phyloP scores from a whole-genome alignment of 2,888 invertebrate species.

The Parnassius glacialis region DNA sequence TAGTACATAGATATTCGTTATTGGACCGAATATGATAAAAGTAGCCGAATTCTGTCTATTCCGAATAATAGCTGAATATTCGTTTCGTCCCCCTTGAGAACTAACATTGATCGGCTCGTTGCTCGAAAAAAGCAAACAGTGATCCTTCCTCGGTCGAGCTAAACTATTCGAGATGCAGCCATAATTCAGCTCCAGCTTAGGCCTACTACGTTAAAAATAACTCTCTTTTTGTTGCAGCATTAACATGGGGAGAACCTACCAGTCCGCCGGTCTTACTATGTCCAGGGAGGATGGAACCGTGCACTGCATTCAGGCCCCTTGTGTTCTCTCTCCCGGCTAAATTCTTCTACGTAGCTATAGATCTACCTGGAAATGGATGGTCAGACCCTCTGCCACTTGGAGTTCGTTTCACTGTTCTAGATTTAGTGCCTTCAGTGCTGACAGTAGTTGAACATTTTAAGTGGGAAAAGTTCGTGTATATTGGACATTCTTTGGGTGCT shows the following conservation, averaged over 20 bases:
- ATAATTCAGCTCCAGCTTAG: too few relatives aligned
- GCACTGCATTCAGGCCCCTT: conserved; percentile 80
- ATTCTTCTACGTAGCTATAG: conserved; percentile 67
- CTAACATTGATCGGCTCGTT: too few relatives aligned
- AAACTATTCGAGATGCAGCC: too few relatives aligned
- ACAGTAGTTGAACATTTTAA: conserved; percentile 61
- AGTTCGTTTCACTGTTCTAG: conserved; percentile 53
- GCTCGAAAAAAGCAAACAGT: too few relatives aligned
- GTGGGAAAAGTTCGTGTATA: conserved; percentile 52
- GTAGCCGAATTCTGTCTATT: too few relatives aligned
- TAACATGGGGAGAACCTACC: conserved; percentile 79
- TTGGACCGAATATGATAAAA: too few relatives aligned
- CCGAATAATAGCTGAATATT: too few relatives aligned
- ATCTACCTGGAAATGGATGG: conserved; percentile 82
- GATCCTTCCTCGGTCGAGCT: too few relatives aligned
- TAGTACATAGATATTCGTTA: too few relatives aligned
- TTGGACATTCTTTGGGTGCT: conserved; percentile 37
- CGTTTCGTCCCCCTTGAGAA: too few relatives aligned
- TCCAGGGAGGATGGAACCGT: conserved; percentile 82
- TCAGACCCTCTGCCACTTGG: conserved; percentile 78
- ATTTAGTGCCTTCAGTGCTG: conserved; percentile 62
- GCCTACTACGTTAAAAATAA: too few relatives aligned
- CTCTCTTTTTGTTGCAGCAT: conserved; percentile 54
- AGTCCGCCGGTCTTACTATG: conserved; percentile 76
- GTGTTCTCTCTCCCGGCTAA: conserved; percentile 70